These are phyloP conservation scores for human (Homo sapiens) DNA, from an alignment of 2,113 vertebrate genomes.

Conservation along the genomic window DNA sequence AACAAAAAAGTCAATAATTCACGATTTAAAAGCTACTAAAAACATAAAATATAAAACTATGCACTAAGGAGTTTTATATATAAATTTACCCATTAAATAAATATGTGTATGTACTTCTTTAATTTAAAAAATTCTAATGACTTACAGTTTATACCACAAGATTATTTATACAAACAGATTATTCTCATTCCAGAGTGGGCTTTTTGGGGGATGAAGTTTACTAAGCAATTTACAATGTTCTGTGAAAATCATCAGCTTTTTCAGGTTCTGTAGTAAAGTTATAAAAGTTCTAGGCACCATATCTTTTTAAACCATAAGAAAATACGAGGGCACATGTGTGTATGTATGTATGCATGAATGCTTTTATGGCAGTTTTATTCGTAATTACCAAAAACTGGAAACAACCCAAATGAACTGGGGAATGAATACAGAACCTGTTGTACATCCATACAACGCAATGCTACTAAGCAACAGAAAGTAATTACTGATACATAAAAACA, in stretches of 20 bases:
- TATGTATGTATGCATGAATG: background rate
- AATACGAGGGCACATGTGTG: background rate
- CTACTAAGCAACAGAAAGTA: too few species aligned
- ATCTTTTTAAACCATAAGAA: background rate
- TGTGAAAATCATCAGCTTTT: slow-evolving; percentile 10
- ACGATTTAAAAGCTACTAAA: slow-evolving; percentile 40
- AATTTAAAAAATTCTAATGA: background rate
- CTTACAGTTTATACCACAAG: background rate
- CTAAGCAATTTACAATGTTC: slow-evolving; percentile 22
- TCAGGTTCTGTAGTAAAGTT: background rate
- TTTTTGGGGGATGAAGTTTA: background rate
- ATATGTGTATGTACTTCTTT: background rate
- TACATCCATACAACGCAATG: too few species aligned
- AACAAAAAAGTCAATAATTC: slow-evolving; percentile 33
- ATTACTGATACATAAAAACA: too few species aligned
- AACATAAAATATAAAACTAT: background rate
- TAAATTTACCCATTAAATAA: background rate
- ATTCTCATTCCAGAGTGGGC: background rate
- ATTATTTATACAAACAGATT: slow-evolving; percentile 36
- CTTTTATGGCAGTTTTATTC: background rate
- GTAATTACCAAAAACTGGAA: slow-evolving; percentile 21
- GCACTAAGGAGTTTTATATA: background rate
- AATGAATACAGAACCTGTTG: too few species aligned
- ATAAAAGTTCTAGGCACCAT: background rate
- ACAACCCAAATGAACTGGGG: too few species aligned